Conservation (phyloP, 2,113 vertebrate species). For the Ophiodon elongatus region DNA sequence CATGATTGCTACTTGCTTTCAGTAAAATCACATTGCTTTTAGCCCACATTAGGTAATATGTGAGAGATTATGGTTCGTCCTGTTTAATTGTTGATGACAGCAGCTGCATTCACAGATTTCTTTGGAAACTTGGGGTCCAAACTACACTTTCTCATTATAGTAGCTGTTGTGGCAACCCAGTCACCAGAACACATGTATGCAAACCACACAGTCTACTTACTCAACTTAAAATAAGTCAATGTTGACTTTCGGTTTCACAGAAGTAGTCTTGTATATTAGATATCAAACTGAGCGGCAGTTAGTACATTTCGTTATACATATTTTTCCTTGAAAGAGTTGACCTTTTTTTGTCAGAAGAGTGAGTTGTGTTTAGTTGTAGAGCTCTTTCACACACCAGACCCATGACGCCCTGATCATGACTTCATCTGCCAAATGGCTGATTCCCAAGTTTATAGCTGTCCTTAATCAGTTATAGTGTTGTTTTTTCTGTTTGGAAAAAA, state of each 20-base stretch:
- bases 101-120: too few species aligned
- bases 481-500: constrained; percentile 15
- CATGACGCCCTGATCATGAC: neutral
- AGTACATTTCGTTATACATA: too few species aligned
- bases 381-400: neutral
- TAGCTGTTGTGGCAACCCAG: too few species aligned
- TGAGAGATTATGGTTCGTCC: neutral
- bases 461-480: constrained; percentile 45
- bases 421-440: constrained; percentile 12
- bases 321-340: neutral
- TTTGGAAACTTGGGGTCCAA: too few species aligned
- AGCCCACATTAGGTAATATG: neutral
- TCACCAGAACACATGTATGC: too few species aligned
- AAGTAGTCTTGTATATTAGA: neutral
- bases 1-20: neutral
- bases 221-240: too few species aligned
- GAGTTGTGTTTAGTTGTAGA: neutral
- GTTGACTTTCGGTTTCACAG: too few species aligned
- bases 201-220: too few species aligned
- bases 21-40: neutral
- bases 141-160: too few species aligned
- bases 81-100: neutral
- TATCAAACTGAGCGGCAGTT: neutral
- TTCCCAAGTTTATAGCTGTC: constrained; percentile 3
- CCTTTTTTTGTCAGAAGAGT: neutral